Evolutionary conservation across 2,888 invertebrate species (phyloP), one percentile per base, ranked within the genome.

Genomic region (Eilema depressum): DNA sequence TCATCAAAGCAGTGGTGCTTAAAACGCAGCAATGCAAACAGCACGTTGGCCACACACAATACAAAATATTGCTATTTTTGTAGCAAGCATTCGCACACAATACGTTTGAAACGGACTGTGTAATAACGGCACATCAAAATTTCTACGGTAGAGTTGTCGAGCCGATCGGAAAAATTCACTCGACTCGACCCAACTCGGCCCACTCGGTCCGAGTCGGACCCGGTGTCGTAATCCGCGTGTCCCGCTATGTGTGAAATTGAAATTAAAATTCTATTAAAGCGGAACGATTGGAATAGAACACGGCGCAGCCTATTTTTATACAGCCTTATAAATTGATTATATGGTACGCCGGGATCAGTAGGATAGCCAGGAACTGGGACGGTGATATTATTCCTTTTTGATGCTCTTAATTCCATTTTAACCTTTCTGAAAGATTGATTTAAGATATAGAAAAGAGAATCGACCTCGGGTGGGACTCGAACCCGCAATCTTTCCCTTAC

Each of bases 261-360:
- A 93, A 94, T 93, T 94, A 94, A 93, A 94, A 93, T 91, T 92
- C 90, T 92, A 93, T 92, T 91, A 91, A 90, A 91, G 84, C 84
- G 87, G 86, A 89, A 89, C 88, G 86, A 89, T 88, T 88, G 88
- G 75, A 87, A 90, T 88, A 88, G 87, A 88, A 84, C 78, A 80
- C 77, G 65, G 64, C 74, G 79, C 81, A 77, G 85, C 68, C 78
- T 82, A 84, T 85, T 85, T 88, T 85, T 83, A 79, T 83, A 84
- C 81, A 76, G 71, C 65, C 75, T 83, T 80, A 80, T 82, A 83
- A 83, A 82, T 82, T 81, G 83, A 81, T 83, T 83, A 83, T 75
- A 70, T 75, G 76, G 79, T 83, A 79, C 78, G 76, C 73, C 71
- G 73, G 78, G 71, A 71, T 75, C 76, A 79, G 77, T 77, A 68